Base-by-base conservation (phyloP, 2,113 vertebrate genomes). In the Stictonetta naevosa region DNA sequence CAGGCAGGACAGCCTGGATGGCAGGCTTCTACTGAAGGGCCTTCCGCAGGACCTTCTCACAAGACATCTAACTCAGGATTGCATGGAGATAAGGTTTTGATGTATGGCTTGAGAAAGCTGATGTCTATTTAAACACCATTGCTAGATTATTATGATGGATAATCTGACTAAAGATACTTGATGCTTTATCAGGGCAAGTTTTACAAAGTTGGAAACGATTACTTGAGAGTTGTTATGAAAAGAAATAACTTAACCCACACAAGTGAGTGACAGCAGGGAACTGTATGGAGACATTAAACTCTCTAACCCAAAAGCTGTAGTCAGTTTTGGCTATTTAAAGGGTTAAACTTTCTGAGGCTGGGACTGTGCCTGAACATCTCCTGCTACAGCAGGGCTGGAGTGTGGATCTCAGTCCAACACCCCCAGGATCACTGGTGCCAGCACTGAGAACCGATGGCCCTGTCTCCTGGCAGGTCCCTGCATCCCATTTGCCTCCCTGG, bases 31-130 rank as follows among this genome's bases (percentile, higher is more conserved):
- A 62, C 82, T 69, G 64, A 78, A 46, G 18, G 7, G 6, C 64
- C 14, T 77, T 55, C 38, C 78, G 42, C 48, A 85, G 64, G 69
- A 82, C 5, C 22, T 72, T 21, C 19, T 36, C 55, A 8, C 42
- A 38, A 82, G 38, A 20, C 10, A 71, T 26, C 20, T 50, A 33
- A 52, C 33, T 69, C 0, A 0, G 22, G 68, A 13, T 11, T 25
- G 6, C 18, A 25, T 14, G 40, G 46, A 42, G 22, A 40, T 38
- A 36, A 36, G 36, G n/a, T 55, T 75, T 76, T 53, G 67, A 53
- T 2, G 1, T 13, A 14, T 1, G 25, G 20, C 56, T 91, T 8
- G 5, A 59, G 58, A 48, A 83, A 86, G 56, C 6, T 63, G 52
- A 15, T 55, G 14, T 50, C 46, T 88, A 3, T 60, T 69, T 74